These are phyloP conservation scores for Hippocampus kuda DNA, from an alignment of 2,797 vertebrate genomes.

Conservation along the genomic window DNA sequence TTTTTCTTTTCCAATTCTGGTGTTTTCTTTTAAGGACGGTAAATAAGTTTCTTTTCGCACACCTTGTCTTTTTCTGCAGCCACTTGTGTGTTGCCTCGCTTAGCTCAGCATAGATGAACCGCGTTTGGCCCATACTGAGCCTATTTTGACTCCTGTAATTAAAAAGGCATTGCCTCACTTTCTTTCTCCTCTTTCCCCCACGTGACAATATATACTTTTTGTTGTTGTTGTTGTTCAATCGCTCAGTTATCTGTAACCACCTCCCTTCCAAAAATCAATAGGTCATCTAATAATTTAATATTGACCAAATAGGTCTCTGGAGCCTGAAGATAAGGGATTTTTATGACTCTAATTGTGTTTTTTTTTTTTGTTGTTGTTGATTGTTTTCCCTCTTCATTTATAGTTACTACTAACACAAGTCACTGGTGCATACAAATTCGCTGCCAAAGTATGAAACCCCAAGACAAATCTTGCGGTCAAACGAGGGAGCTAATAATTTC, in stretches of 20 bases:
- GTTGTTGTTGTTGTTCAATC: conserved; percentile 8
- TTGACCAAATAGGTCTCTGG: conserved; percentile 45
- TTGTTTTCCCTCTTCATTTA: conserved; percentile 25
- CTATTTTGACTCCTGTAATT: conserved; percentile 25
- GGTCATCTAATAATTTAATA: conserved; percentile 48
- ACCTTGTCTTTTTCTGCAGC: conserved; percentile 35
- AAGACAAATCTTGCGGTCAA: conserved; percentile 42
- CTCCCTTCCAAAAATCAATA: conserved; percentile 2
- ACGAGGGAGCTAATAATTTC: conserved; percentile 36
- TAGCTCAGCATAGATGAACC: conserved; percentile 44
- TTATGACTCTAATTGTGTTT: conserved; percentile 61
- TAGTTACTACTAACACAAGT: conserved; percentile 45
- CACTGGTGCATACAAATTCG: conserved; percentile 55
- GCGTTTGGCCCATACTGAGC: conserved; percentile 33
- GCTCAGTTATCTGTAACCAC: background rate
- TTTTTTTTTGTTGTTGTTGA: conserved; percentile 19
- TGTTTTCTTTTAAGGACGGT: conserved; percentile 20
- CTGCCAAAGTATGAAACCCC: conserved; percentile 42
- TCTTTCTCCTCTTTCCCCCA: conserved; percentile 6
- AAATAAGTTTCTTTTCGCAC: conserved; percentile 38
- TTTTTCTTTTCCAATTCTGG: conserved; percentile 10
- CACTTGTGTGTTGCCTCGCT: conserved; percentile 36
- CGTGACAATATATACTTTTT: background rate
- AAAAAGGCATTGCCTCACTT: conserved; percentile 19
- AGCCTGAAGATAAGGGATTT: conserved; percentile 48